Evolutionary conservation across 2,113 vertebrate genomes (phyloP).

Genomic region (Gasterosteus nipponicus): DNA sequence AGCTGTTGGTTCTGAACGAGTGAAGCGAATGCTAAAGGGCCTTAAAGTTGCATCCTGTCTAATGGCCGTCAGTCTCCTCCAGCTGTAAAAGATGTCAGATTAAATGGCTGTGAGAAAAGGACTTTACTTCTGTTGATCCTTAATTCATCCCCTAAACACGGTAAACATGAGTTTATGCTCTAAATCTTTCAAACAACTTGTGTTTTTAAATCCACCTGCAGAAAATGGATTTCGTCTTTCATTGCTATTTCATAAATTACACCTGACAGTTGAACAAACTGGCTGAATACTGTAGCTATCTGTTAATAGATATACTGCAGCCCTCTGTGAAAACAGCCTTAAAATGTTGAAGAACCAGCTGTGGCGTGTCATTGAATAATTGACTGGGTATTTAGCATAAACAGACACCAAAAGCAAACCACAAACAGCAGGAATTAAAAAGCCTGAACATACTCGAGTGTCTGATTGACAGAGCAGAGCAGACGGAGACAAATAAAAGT

Average conservation of each 20-base stretch:
- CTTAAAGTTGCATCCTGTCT: neutral
- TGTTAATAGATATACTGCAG: neutral
- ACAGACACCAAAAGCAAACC: neutral
- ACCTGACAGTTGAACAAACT: neutral
- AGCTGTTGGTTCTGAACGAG: neutral
- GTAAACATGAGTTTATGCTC: neutral
- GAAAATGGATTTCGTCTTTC: neutral
- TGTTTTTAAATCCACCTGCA: neutral
- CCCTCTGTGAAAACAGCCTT: neutral
- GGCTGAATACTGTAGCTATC: neutral
- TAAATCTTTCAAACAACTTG: neutral
- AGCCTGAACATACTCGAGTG: neutral
- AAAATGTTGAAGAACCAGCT: neutral
- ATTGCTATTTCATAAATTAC: neutral
- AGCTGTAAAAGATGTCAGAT: neutral
- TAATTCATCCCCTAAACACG: neutral
- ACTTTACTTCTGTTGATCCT: too few species aligned
- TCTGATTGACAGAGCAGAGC: conserved; percentile 28
- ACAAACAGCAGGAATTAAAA: neutral
- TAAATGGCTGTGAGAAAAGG: neutral
- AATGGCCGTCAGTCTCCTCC: neutral
- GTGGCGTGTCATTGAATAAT: neutral
- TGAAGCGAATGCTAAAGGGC: neutral
- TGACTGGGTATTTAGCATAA: neutral
- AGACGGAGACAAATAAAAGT: conserved; percentile 47